These are phyloP conservation scores for Ceramica pisi DNA, from an alignment of 2,888 invertebrate genomes.

Conservation along the genomic window DNA sequence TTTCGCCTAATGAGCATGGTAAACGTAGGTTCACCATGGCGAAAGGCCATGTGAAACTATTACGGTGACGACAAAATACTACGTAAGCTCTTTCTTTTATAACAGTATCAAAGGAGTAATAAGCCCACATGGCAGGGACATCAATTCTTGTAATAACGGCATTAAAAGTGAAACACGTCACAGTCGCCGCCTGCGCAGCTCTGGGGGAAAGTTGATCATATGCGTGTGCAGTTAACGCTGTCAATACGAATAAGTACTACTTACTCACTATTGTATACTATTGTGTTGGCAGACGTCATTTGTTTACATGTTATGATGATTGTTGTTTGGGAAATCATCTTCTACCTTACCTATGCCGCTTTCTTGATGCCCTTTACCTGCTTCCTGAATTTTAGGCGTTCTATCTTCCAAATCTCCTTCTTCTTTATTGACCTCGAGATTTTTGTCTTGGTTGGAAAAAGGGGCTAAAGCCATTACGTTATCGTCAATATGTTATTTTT, in stretches of 20 bases:
- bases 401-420: background rate
- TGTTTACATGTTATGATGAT: constrained; percentile 18
- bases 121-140: constrained; percentile 51
- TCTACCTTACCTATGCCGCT: background rate
- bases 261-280: constrained; percentile 47
- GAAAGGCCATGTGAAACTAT: constrained; percentile 7
- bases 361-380: background rate
- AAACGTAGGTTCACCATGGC: background rate
- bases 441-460: background rate
- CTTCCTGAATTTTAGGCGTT: background rate
- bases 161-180: constrained; percentile 69
- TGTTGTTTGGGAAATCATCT: constrained; percentile 2
- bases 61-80: constrained; percentile 9
- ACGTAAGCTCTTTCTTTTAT: constrained; percentile 36
- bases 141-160: constrained; percentile 62
- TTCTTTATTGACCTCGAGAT: background rate
- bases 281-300: constrained; percentile 40
- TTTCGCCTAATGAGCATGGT: no score
- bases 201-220: constrained; percentile 65
- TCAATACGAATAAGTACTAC: constrained; percentile 54
- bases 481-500: background rate
- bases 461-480: background rate
- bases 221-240: constrained; percentile 52
- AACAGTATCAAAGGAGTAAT: constrained; percentile 41
- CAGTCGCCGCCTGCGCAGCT: constrained; percentile 56